Evolutionary conservation across 1,140 invertebrate species (phyloP).

Genomic region (Bradynema listronoti): DNA sequence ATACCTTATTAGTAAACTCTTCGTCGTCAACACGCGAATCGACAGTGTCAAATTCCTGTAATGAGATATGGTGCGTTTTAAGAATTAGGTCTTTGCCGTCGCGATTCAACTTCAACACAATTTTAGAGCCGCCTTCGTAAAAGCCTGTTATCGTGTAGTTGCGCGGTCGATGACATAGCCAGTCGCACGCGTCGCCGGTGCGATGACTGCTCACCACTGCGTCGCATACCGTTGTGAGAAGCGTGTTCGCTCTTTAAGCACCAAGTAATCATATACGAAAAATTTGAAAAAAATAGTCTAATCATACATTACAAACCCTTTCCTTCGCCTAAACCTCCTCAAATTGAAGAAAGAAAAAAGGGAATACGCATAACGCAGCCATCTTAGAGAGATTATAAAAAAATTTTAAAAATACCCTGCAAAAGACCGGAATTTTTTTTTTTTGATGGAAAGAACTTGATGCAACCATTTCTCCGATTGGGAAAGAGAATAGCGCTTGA

Average conservation of each 20-base stretch:
- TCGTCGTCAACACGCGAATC: slow-evolving; percentile 39
- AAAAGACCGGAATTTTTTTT: slow-evolving; percentile 21
- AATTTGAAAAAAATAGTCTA: too few species aligned
- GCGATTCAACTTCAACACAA: slow-evolving; percentile 37
- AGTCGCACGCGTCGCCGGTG: slow-evolving; percentile 43
- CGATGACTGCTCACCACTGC: slow-evolving; percentile 33
- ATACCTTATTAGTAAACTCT: slow-evolving; percentile 46
- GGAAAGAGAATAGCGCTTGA: too few species aligned
- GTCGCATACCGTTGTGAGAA: slow-evolving; percentile 38
- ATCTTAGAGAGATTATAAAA: background rate
- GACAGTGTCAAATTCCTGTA: slow-evolving; percentile 34
- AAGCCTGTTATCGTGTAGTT: slow-evolving; percentile 51
- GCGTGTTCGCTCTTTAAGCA: slow-evolving; percentile 46
- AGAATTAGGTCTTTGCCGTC: slow-evolving; percentile 37
- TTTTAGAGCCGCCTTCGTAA: slow-evolving; percentile 44
- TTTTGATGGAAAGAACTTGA: too few species aligned
- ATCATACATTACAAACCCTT: too few species aligned
- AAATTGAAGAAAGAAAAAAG: too few species aligned
- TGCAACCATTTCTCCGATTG: too few species aligned
- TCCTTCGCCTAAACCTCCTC: too few species aligned
- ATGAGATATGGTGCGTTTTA: slow-evolving; percentile 30
- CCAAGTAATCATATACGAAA: too few species aligned
- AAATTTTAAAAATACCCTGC: slow-evolving; percentile 9
- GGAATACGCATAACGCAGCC: too few species aligned
- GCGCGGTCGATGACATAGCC: slow-evolving; percentile 30